Conservation (phyloP, 2,888 invertebrate genomes). For the Drosophila quinaria region DNA sequence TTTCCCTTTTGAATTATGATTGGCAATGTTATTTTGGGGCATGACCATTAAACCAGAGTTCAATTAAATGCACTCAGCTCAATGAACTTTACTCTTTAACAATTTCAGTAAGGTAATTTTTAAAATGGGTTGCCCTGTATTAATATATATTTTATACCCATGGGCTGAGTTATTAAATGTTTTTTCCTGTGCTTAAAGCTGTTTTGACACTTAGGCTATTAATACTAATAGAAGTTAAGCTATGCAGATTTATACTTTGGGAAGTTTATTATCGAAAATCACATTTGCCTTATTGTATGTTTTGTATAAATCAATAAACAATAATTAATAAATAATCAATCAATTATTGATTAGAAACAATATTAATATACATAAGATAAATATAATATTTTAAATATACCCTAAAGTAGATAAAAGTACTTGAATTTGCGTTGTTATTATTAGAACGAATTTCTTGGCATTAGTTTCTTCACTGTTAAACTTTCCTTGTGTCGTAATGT, state of each 20-base stretch:
- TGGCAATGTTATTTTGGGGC: not conserved
- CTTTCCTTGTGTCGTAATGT: not conserved
- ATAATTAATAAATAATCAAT: too few relatives aligned
- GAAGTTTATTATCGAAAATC: too few relatives aligned
- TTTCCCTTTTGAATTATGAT: conserved; percentile 21
- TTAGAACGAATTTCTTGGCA: not conserved
- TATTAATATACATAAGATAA: too few relatives aligned
- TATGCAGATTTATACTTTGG: too few relatives aligned
- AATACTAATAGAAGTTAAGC: too few relatives aligned
- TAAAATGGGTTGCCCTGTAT: not conserved
- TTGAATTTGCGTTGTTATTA: not conserved
- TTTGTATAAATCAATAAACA: too few relatives aligned
- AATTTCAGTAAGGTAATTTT: not conserved
- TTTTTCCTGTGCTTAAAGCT: not conserved
- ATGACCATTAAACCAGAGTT: not conserved
- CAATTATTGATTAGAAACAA: too few relatives aligned
- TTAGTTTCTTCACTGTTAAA: not conserved
- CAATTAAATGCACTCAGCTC: not conserved
- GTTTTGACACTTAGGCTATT: not conserved
- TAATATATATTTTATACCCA: not conserved
- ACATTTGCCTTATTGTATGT: too few relatives aligned
- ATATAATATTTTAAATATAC: not conserved
- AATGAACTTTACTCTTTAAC: not conserved
- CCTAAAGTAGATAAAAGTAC: not conserved
- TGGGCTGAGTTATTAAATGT: not conserved